These are phyloP conservation scores for Apoda limacodes DNA, from an alignment of 2,888 invertebrate genomes.

Conservation along the genomic window DNA sequence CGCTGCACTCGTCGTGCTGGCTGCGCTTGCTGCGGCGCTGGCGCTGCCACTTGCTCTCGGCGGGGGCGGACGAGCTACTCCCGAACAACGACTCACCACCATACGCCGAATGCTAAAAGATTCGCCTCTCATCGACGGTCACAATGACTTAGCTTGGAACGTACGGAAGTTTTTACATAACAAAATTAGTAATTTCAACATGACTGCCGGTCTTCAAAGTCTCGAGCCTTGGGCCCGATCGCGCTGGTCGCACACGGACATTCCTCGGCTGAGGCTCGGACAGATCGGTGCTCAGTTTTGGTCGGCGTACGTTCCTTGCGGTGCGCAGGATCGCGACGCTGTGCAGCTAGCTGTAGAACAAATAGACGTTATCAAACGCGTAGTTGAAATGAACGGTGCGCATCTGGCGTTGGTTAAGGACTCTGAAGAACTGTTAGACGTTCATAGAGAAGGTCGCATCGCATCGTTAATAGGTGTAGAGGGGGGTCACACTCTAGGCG, in stretches of 20 bases:
- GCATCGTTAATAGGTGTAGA: slow-evolving; percentile 93
- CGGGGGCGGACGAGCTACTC: slow-evolving; percentile 59
- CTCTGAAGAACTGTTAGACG: slow-evolving; percentile 76
- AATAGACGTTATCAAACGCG: slow-evolving; percentile 84
- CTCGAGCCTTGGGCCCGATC: slow-evolving; percentile 87
- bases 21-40: slow-evolving; percentile 69
- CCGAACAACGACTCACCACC: slow-evolving; percentile 74
- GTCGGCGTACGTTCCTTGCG: slow-evolving; percentile 90
- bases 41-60: slow-evolving; percentile 68
- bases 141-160: slow-evolving; percentile 92
- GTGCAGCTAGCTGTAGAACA: slow-evolving; percentile 88
- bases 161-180: slow-evolving; percentile 89
- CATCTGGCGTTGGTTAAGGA: slow-evolving; percentile 80
- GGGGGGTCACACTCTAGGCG: slow-evolving; percentile 92
- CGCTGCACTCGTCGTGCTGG: slow-evolving; percentile 69
- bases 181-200: slow-evolving; percentile 75
- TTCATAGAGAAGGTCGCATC: slow-evolving; percentile 82
- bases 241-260: slow-evolving; percentile 94
- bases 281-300: slow-evolving; percentile 92
- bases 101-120: slow-evolving; percentile 75
- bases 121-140: slow-evolving; percentile 81
- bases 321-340: slow-evolving; percentile 84
- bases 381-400: slow-evolving; percentile 77
- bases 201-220: slow-evolving; percentile 73
- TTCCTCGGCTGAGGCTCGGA: slow-evolving; percentile 84